Conservation (phyloP, 2,888 invertebrate species). For the Eucera pruinosa region DNA sequence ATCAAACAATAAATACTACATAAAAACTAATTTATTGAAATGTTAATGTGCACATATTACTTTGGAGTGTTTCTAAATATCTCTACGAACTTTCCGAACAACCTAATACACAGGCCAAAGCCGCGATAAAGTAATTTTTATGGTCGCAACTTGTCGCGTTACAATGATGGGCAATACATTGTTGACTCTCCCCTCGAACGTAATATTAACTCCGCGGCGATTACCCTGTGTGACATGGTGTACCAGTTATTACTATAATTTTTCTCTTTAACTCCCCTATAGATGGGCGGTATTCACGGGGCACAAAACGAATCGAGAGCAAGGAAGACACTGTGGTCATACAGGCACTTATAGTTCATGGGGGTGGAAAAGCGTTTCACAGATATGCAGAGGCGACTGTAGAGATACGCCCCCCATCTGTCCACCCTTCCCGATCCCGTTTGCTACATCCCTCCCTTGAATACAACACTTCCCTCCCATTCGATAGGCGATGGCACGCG, state of each 20-base stretch:
- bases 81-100: too few relatives aligned
- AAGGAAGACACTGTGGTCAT: conserved; percentile 62
- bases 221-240: conserved; percentile 53
- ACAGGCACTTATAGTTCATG: conserved; percentile 64
- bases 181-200: conserved; percentile 32
- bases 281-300: conserved; percentile 24
- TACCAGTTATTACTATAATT: conserved; percentile 62
- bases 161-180: conserved; percentile 60
- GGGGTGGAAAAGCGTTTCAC: conserved; percentile 47
- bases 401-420: conserved; percentile 82
- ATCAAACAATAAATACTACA: too few relatives aligned
- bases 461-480: conserved; percentile 50
- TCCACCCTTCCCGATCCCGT: conserved; percentile 64
- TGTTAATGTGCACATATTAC: too few relatives aligned
- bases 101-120: too few relatives aligned
- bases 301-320: conserved; percentile 51
- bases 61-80: too few relatives aligned
- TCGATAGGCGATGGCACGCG: conserved; percentile 56
- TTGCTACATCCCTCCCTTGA: conserved; percentile 47
- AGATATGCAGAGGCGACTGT: conserved; percentile 52
- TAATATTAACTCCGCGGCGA: conserved; percentile 51
- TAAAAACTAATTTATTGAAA: too few relatives aligned
- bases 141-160: conserved; percentile 43
- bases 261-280: conserved; percentile 42
- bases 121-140: conserved; percentile 37